These are phyloP conservation scores for Melipona beecheii DNA, from an alignment of 2,888 invertebrate species.

Conservation along the genomic window DNA sequence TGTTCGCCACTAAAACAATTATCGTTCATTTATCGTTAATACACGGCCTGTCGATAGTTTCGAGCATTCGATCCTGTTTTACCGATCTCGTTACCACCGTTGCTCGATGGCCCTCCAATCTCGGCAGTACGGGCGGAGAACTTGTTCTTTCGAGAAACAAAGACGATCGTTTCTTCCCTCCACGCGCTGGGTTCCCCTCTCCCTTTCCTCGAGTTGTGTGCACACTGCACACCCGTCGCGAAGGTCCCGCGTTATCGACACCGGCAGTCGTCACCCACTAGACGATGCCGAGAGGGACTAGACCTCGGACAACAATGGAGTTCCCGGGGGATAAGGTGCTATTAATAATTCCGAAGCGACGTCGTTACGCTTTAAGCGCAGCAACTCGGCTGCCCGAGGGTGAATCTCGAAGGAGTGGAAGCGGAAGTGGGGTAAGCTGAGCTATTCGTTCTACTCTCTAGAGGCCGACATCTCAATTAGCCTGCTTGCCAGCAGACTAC, in stretches of 20 bases:
- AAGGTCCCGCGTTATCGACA: conserved; percentile 35
- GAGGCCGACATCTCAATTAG: conserved; percentile 72
- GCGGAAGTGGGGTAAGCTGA: conserved; percentile 61
- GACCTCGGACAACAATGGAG: conserved; percentile 62
- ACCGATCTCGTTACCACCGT: neutral
- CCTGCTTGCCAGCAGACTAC: conserved; percentile 59
- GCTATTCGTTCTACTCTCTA: conserved; percentile 68
- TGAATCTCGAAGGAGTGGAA: conserved; percentile 39
- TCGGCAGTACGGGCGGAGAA: neutral
- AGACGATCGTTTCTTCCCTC: neutral
- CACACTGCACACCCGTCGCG: neutral
- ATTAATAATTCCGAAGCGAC: conserved; percentile 70
- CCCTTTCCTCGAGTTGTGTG: neutral
- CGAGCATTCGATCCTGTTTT: neutral
- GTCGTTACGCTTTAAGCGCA: conserved; percentile 67
- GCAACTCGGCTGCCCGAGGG: conserved; percentile 34
- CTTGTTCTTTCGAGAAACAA: neutral
- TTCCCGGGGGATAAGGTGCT: conserved; percentile 62
- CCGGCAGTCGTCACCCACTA: conserved; percentile 51
- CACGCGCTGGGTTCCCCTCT: neutral
- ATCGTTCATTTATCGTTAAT: too few relatives aligned
- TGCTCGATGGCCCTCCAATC: neutral
- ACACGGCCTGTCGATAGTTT: neutral
- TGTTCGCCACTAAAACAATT: too few relatives aligned
- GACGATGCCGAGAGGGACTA: conserved; percentile 47